phyloP scores from a whole-genome alignment of 2,797 vertebrate genomes.

The Catharus ustulatus region DNA sequence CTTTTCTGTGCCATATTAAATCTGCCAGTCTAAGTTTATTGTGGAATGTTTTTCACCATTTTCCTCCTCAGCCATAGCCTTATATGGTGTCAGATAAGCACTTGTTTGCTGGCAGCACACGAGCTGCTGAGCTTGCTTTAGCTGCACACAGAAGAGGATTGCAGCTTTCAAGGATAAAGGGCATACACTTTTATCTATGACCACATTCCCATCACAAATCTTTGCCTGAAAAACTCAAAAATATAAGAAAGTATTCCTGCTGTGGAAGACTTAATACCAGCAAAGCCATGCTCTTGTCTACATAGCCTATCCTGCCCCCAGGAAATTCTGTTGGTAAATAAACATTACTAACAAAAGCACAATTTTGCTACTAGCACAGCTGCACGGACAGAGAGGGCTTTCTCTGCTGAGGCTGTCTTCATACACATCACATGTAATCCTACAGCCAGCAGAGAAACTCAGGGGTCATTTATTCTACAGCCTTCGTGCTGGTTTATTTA shows the following conservation, averaged over 20 bases:
- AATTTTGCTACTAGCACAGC: neutral
- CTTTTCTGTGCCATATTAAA: neutral
- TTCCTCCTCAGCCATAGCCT: neutral
- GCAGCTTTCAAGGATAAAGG: neutral
- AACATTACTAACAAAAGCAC: conserved; percentile 20
- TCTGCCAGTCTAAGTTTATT: neutral
- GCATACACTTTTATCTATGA: neutral
- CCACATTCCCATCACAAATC: neutral
- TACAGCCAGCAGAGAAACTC: neutral
- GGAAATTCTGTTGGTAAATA: conserved; percentile 23
- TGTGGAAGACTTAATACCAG: neutral
- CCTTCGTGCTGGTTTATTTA: neutral
- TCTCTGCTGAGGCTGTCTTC: neutral
- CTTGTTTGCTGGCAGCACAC: neutral
- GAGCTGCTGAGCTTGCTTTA: conserved; percentile 18
- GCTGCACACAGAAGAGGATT: fast-evolving
- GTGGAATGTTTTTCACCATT: conserved; percentile 26
- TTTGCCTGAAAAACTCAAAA: neutral
- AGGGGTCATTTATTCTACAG: neutral
- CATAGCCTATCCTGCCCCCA: neutral
- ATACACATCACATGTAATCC: neutral
- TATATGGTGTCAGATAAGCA: conserved; percentile 43
- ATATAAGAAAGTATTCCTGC: neutral
- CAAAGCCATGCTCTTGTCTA: neutral
- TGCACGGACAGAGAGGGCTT: neutral